Conservation (phyloP, 2,888 invertebrate genomes). For the Pemphredon lugubris region DNA sequence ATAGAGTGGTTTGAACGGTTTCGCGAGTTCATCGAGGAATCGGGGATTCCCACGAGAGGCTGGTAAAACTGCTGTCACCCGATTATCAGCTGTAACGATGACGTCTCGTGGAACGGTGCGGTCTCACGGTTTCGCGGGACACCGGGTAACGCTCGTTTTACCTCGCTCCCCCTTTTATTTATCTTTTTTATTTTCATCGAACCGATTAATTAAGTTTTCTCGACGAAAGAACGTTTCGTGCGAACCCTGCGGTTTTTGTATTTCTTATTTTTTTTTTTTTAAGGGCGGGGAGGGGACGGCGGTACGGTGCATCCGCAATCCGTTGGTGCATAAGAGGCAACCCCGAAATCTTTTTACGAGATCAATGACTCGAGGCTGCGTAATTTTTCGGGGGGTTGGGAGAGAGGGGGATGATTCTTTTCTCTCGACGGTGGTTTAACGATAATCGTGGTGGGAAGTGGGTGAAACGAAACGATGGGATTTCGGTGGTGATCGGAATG, state of each 20-base stretch:
- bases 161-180: not conserved
- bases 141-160: too few species aligned
- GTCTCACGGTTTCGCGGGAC: conserved; percentile 1
- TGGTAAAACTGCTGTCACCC: too few species aligned
- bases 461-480: too few species aligned
- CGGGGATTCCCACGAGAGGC: too few species aligned
- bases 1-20: too few species aligned
- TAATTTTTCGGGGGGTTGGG: not conserved
- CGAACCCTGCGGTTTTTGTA: too few species aligned
- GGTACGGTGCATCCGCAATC: conserved; percentile 49
- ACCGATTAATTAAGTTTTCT: too few species aligned
- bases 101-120: not conserved
- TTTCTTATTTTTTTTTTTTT: not conserved
- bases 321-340: conserved; percentile 39
- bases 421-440: not conserved
- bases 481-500: conserved; percentile 14
- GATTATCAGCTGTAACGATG: not conserved
- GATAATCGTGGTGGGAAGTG: too few species aligned
- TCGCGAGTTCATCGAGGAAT: too few species aligned
- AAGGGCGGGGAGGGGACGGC: conserved; percentile 3
- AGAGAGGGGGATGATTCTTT: too few species aligned
- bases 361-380: conserved; percentile 28
- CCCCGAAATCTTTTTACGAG: conserved; percentile 18
- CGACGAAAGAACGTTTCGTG: too few species aligned
- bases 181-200: not conserved